Base-by-base conservation (phyloP, 2,888 invertebrate genomes). In the Bellardia pandia region DNA sequence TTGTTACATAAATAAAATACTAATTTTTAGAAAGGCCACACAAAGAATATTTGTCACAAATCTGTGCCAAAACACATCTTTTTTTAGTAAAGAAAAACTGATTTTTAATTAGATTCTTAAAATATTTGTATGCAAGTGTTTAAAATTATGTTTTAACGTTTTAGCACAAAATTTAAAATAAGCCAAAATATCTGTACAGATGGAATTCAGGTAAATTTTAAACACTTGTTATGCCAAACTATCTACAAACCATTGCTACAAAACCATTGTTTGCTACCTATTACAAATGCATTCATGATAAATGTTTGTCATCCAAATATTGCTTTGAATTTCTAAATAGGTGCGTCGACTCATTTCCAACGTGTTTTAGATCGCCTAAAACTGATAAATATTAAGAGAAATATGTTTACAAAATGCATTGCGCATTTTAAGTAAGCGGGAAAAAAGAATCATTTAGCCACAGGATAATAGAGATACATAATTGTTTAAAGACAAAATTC, bases 241-340 rank as follows among this genome's bases (percentile, higher is more conserved):
- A 33, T 62, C 62, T n/a, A 16, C n/a, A n/a, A n/a, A n/a, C n/a
- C n/a, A n/a, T n/a, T 42, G 16, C 42, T 3, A 42, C 23, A 23
- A 76, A 51, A 40, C n/a, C 37, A 16, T 45, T n/a, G 33, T 58
- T 56, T 66, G 42, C 40, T 30, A n/a, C n/a, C n/a, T n/a, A 77
- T 66, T 56, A 68, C 53, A 53, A 77, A 30, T 77, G 64, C 58
- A 62, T 40, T 23, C 51, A 48, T 80, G 53, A 42, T 30, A 51
- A 71, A 71, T 53, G 45, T 78, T 45, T 48, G 37, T 33, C 58
- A 23, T 3, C n/a, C 56, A 78, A 33, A 45, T 16, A 30, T n/a
- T 45, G 71, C 71, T 71, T 80, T 62, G 79, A 62, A 80, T 80
- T 71, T 40, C n/a, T 60, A 79, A 79, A 16, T 62, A 37, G 23